These are phyloP conservation scores for Halocaridina rubra DNA, from an alignment of 2,888 invertebrate species.

Conservation along the genomic window DNA sequence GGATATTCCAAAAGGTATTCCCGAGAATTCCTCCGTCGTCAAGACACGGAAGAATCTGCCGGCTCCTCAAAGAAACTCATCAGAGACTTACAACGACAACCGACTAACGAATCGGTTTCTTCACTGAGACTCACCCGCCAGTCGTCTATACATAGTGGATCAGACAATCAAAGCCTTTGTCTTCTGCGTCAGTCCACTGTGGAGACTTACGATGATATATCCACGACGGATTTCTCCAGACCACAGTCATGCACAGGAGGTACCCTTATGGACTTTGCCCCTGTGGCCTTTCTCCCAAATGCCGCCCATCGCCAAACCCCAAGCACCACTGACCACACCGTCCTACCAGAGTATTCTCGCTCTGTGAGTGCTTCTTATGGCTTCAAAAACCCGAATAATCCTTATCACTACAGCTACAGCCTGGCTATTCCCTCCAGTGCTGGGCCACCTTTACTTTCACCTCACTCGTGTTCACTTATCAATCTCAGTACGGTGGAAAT, in stretches of 20 bases:
- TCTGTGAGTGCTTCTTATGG: conserved; percentile 4
- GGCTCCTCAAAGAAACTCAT: conserved; percentile 42
- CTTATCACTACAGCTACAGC: background rate
- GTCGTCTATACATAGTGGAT: conserved; percentile 57
- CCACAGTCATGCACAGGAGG: conserved; percentile 54
- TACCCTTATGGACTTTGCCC: conserved; percentile 19
- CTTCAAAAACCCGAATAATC: background rate
- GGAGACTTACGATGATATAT: conserved; percentile 58
- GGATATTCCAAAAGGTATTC: conserved; percentile 56
- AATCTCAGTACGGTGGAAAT: conserved; percentile 60
- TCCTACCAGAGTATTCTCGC: conserved; percentile 27
- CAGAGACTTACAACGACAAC: conserved; percentile 51
- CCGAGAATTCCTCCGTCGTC: conserved; percentile 43
- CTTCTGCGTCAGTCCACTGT: conserved; percentile 58
- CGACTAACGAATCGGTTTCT: conserved; percentile 56
- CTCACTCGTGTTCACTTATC: conserved; percentile 57
- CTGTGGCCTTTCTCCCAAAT: conserved; percentile 31
- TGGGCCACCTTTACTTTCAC: conserved; percentile 45
- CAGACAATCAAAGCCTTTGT: conserved; percentile 59
- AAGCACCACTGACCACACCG: conserved; percentile 23
- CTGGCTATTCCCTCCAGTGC: conserved; percentile 27
- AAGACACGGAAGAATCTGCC: conserved; percentile 51
- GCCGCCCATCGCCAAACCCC: conserved; percentile 23
- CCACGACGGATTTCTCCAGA: conserved; percentile 53
- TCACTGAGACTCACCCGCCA: conserved; percentile 54